Conservation (phyloP, 2,113 vertebrate species). For the Tenrec ecaudatus region DNA sequence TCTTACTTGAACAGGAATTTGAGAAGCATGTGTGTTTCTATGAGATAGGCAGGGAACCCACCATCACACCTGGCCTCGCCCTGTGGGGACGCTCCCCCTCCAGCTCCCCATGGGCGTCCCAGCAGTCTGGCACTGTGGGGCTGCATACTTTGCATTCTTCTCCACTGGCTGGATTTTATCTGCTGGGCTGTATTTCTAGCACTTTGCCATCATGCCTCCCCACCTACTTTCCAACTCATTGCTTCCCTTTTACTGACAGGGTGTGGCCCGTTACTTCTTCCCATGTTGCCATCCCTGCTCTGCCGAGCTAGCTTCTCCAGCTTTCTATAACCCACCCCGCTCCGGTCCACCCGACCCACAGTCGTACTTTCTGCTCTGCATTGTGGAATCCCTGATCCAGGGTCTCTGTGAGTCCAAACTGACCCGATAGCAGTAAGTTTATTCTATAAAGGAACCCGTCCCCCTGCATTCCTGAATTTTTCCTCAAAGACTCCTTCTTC, state of each 20-base stretch:
- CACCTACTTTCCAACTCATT: not conserved
- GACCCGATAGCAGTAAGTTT: too few species aligned
- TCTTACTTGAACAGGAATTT: constrained; percentile 35
- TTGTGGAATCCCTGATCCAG: not conserved
- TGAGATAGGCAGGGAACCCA: not conserved
- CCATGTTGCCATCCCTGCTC: not conserved
- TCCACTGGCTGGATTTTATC: not conserved
- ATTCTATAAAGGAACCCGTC: not conserved
- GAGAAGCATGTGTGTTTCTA: not conserved
- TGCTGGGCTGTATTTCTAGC: not conserved
- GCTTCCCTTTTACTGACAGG: not conserved
- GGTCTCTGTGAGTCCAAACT: too few species aligned
- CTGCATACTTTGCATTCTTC: not conserved
- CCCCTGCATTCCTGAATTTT: not conserved
- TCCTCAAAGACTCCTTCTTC: not conserved
- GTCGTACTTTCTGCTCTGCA: not conserved
- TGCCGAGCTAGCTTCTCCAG: not conserved
- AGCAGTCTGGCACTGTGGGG: not conserved
- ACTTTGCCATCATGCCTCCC: not conserved
- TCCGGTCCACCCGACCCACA: not conserved
- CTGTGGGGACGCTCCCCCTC: not conserved
- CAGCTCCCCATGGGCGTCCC: not conserved
- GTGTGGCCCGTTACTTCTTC: not conserved
- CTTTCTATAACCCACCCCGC: not conserved
- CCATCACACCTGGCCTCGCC: not conserved